Conservation (phyloP, 1,140 invertebrate species). For the Brachionus koreanus region DNA sequence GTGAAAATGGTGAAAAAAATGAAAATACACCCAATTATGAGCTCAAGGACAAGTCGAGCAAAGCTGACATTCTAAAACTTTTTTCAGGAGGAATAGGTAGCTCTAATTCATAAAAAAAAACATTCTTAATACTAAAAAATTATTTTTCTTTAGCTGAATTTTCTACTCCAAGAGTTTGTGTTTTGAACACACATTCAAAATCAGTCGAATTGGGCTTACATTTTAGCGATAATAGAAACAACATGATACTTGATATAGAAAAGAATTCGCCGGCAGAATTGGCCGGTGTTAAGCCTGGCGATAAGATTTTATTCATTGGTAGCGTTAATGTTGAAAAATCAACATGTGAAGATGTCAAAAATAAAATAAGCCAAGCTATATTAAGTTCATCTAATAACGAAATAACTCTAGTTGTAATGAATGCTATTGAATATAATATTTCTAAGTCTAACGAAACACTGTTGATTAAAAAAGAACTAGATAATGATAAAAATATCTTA, state of each 20-base stretch:
- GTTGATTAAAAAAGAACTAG: not conserved
- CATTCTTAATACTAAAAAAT: not conserved
- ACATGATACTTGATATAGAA: slow-evolving; percentile 18
- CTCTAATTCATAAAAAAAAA: not conserved
- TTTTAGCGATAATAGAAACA: not conserved
- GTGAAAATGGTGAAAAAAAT: not conserved
- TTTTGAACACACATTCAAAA: not conserved
- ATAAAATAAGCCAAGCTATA: not conserved
- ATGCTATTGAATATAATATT: slow-evolving; percentile 34
- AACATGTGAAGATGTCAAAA: not conserved
- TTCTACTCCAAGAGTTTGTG: not conserved
- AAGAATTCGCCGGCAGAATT: not conserved
- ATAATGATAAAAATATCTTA: not conserved
- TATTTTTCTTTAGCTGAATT: not conserved
- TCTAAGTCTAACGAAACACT: not conserved
- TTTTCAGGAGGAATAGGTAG: not conserved
- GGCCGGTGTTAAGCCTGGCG: not conserved
- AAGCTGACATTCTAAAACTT: not conserved
- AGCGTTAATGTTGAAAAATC: not conserved
- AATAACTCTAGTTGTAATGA: not conserved
- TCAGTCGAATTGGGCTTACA: not conserved
- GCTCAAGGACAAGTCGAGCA: not conserved
- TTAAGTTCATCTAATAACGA: not conserved
- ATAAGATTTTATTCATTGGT: slow-evolving; percentile 23
- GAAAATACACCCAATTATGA: not conserved